phyloP scores from a whole-genome alignment of 2,888 invertebrate species.

The Panzeria rudis region DNA sequence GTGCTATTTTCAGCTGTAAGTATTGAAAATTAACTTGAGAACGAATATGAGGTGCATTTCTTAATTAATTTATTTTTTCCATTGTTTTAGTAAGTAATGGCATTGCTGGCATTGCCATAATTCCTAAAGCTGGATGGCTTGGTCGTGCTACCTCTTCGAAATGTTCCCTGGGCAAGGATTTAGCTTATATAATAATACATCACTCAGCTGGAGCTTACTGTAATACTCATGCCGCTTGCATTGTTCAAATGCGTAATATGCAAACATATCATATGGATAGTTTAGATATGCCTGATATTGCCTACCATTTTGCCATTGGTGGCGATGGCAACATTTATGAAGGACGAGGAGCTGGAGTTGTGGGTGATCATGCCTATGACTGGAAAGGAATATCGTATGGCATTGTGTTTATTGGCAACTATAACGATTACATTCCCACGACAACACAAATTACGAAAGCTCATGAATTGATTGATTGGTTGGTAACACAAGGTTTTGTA shows the following conservation, averaged over 20 bases:
- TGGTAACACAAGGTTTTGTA: conserved; percentile 77
- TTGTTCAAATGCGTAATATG: conserved; percentile 78
- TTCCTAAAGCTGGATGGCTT: conserved; percentile 79
- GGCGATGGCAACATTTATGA: conserved; percentile 81
- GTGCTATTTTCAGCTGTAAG: background rate
- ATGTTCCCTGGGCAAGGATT: conserved; percentile 72
- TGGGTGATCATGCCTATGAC: conserved; percentile 80
- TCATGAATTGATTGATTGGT: conserved; percentile 76
- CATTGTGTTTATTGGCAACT: conserved; percentile 80
- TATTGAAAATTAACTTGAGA: background rate
- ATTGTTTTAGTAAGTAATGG: background rate
- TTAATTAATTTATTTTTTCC: background rate
- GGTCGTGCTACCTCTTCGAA: conserved; percentile 77
- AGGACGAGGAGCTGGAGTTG: conserved; percentile 79
- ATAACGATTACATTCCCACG: conserved; percentile 76
- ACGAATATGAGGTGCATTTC: background rate
- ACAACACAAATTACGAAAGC: conserved; percentile 76
- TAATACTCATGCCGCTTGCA: conserved; percentile 76
- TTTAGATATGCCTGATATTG: conserved; percentile 80
- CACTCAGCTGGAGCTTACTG: conserved; percentile 76
- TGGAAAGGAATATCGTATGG: conserved; percentile 81
- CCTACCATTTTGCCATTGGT: conserved; percentile 81
- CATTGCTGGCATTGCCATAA: conserved; percentile 74
- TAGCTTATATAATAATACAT: conserved; percentile 77
- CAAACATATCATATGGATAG: conserved; percentile 80